Conservation (phyloP, 1,140 invertebrate species). For the Aradophagus sp. region DNA sequence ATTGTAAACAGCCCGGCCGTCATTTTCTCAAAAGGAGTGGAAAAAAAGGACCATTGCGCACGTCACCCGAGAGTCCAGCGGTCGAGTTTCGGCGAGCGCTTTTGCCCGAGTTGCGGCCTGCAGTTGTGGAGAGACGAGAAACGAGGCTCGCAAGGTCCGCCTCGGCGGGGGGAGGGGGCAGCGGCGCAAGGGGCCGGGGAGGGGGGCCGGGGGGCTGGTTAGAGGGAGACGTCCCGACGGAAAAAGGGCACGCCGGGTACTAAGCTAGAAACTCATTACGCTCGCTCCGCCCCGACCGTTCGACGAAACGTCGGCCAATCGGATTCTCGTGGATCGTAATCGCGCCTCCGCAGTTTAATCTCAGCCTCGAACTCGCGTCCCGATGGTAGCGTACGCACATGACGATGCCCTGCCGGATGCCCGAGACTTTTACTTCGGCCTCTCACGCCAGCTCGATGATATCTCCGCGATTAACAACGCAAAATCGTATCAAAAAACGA, state of each 20-base stretch:
- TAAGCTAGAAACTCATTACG: slow-evolving; percentile 74
- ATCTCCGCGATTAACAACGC: slow-evolving; percentile 15
- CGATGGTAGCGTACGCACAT: slow-evolving; percentile 36
- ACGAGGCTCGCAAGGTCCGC: slow-evolving; percentile 43
- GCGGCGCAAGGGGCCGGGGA: slow-evolving; percentile 1
- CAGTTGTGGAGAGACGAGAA: slow-evolving; percentile 31
- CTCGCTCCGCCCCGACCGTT: slow-evolving; percentile 72
- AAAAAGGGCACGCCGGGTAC: slow-evolving; percentile 60
- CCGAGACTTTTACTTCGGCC: slow-evolving; percentile 31
- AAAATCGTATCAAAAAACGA: slow-evolving; percentile 2
- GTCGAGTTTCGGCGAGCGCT: slow-evolving; percentile 19
- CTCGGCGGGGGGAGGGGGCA: slow-evolving; percentile 10
- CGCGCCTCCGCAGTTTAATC: slow-evolving; percentile 73
- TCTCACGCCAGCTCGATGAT: slow-evolving; percentile 28
- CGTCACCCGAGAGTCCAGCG: no score
- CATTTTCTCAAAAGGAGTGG: no score
- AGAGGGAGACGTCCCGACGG: slow-evolving; percentile 32
- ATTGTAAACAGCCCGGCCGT: no score
- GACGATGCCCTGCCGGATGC: slow-evolving; percentile 36
- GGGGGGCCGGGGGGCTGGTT: slow-evolving; percentile 7
- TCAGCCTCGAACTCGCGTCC: slow-evolving; percentile 65
- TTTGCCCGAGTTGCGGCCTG: slow-evolving; percentile 41
- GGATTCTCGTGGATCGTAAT: slow-evolving; percentile 71
- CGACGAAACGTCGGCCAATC: slow-evolving; percentile 71
- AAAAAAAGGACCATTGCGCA: no score